A percentile compares a stretch with the other conserved stretches of the same genome.
phyloP scores from a whole-genome alignment of 2,113 vertebrate genomes.

The Xenopus borealis region DNA sequence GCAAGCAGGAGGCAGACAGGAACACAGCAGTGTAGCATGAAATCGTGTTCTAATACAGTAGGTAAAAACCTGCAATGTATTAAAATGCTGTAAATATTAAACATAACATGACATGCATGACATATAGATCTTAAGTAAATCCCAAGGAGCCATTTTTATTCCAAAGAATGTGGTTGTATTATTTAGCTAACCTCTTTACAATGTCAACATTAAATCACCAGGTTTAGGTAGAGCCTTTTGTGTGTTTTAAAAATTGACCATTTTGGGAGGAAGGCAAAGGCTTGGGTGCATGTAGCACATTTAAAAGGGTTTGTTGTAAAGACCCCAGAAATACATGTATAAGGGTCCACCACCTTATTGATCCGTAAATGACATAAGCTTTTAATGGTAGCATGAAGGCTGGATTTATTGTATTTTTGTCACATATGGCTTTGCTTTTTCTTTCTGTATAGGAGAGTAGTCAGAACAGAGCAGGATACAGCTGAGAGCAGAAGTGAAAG shows the following conservation, averaged over 20 bases:
- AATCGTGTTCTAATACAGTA: slow-evolving; percentile 46
- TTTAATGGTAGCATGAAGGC: no score
- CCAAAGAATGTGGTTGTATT: slow-evolving; percentile 26
- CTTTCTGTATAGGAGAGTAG: no score
- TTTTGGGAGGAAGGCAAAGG: not conserved
- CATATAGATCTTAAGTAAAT: slow-evolving; percentile 24
- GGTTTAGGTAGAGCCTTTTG: slow-evolving; percentile 41
- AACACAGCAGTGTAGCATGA: slow-evolving; percentile 40
- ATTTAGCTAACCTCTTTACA: slow-evolving; percentile 42
- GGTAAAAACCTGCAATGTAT: slow-evolving; percentile 44
- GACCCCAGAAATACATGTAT: not conserved
- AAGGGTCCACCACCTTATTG: not conserved
- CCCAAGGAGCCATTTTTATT: slow-evolving; percentile 17
- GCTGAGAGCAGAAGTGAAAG: no score
- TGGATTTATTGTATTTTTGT: no score
- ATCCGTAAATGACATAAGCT: no score
- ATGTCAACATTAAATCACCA: slow-evolving; percentile 41
- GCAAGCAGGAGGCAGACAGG: slow-evolving; percentile 29
- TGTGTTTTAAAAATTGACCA: slow-evolving; percentile 31
- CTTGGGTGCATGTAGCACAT: not conserved
- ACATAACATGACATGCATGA: slow-evolving; percentile 44
- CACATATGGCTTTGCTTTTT: no score
- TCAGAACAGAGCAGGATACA: no score
- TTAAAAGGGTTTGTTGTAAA: not conserved
- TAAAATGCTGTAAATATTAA: slow-evolving; percentile 42